Percentiles rank a stretch among this genome's conserved stretches.
Conservation (phyloP, 2,888 invertebrate genomes). For the Hypsopygia costalis region DNA sequence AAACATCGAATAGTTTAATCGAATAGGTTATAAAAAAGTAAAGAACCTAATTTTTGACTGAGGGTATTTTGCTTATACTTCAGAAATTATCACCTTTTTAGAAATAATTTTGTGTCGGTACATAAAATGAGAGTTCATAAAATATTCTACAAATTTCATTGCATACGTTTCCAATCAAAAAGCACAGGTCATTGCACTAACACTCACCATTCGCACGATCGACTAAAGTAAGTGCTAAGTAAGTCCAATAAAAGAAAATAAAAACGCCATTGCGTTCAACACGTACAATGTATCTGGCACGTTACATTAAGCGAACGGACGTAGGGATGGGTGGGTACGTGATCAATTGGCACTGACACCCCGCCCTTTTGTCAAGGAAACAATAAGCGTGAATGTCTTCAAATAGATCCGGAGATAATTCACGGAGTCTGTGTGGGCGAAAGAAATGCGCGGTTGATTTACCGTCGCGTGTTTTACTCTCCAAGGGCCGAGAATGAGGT, state of each 20-base stretch:
- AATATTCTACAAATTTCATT: no score
- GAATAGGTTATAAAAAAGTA: no score
- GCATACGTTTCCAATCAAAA: no score
- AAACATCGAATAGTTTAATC: no score
- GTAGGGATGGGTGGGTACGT: conserved; percentile 24
- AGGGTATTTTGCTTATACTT: no score
- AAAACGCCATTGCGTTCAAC: neutral
- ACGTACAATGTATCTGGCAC: conserved; percentile 4
- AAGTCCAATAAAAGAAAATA: neutral
- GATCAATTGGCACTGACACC: conserved; percentile 50
- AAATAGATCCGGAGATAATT: conserved; percentile 40
- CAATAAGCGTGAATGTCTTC: conserved; percentile 49
- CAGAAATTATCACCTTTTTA: no score
- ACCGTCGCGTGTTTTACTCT: conserved; percentile 1
- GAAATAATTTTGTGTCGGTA: no score
- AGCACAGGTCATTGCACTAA: no score
- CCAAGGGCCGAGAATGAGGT: neutral
- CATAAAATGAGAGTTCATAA: no score
- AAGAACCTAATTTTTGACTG: no score
- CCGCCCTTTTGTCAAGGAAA: conserved; percentile 48
- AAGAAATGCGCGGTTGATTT: conserved; percentile 8
- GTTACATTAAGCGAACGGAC: conserved; percentile 4
- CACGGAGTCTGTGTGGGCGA: conserved; percentile 15
- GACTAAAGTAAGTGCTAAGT: neutral
- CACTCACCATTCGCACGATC: neutral